Conservation (phyloP, 1,140 invertebrate species). For the Homalodisca vitripennis region DNA sequence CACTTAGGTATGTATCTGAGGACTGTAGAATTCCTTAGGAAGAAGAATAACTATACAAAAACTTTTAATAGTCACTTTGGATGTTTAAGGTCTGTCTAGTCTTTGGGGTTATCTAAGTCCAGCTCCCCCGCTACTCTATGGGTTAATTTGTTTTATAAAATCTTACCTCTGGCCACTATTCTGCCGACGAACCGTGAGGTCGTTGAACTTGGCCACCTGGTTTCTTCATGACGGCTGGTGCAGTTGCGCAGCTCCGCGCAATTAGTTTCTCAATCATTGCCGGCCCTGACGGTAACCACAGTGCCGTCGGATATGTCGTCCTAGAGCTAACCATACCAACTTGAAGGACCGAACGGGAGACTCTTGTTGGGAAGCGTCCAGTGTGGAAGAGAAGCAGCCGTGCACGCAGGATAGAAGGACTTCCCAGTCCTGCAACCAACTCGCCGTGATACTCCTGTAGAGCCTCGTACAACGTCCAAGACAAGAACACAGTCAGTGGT, state of each 20-base stretch:
- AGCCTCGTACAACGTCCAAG: constrained; percentile 68
- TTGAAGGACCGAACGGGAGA: constrained; percentile 90
- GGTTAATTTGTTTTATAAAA: no score
- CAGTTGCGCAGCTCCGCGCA: constrained; percentile 92
- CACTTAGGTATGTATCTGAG: no score
- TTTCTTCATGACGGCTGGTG: constrained; percentile 94
- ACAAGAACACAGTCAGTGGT: constrained; percentile 69
- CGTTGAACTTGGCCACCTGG: constrained; percentile 96
- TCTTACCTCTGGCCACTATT: constrained; percentile 83
- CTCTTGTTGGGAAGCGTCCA: constrained; percentile 99
- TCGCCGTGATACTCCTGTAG: constrained; percentile 86
- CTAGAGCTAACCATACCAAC: constrained; percentile 81
- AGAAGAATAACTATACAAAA: no score
- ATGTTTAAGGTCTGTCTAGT: no score
- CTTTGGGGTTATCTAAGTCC: no score
- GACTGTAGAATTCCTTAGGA: no score
- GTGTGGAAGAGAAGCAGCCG: constrained; percentile 82
- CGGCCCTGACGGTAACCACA: constrained; percentile 86
- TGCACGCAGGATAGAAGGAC: constrained; percentile 89
- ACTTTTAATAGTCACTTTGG: no score
- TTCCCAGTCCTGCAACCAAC: constrained; percentile 85
- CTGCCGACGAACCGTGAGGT: constrained; percentile 94
- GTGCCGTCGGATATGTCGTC: constrained; percentile 93
- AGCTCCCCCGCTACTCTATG: no score
- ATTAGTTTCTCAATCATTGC: constrained; percentile 96